A percentile compares a stretch with the other conserved stretches of the same genome.
phyloP scores from a whole-genome alignment of 2,888 invertebrate genomes.

The Cheilosia grossa region DNA sequence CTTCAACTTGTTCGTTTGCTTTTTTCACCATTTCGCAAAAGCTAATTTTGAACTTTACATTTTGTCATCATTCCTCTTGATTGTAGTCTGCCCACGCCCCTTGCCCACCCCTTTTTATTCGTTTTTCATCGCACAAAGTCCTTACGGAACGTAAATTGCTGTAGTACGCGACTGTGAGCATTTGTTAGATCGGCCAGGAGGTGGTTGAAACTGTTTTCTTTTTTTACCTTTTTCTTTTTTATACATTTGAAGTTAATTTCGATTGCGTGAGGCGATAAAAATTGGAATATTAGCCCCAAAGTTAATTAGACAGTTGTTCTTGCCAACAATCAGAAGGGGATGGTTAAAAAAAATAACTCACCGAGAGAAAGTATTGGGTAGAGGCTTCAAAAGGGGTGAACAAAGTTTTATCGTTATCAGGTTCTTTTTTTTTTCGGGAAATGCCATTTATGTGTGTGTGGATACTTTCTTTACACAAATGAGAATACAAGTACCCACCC shows the following conservation, averaged over 20 bases:
- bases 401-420: constrained; percentile 41
- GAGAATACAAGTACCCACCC: constrained; percentile 13
- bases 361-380: neutral
- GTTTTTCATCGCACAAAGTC: constrained; percentile 17
- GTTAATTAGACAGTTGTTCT: constrained; percentile 76
- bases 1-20: constrained; percentile 11
- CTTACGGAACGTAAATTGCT: constrained; percentile 37
- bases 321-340: constrained; percentile 59
- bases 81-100: constrained; percentile 26
- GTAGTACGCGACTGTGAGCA: constrained; percentile 16
- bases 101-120: constrained; percentile 8
- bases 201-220: constrained; percentile 34
- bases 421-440: constrained; percentile 56
- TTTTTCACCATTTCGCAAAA: constrained; percentile 60
- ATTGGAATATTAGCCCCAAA: constrained; percentile 74
- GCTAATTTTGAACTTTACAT: constrained; percentile 71
- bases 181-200: constrained; percentile 35
- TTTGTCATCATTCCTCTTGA: constrained; percentile 65
- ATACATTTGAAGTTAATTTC: constrained; percentile 82
- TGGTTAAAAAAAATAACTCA: constrained; percentile 13
- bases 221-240: constrained; percentile 74
- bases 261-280: constrained; percentile 81
- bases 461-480: constrained; percentile 20
- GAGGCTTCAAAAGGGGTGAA: constrained; percentile 59
- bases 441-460: constrained; percentile 31